phyloP scores from a whole-genome alignment of 2,888 invertebrate species.

The Gryllus longicercus region DNA sequence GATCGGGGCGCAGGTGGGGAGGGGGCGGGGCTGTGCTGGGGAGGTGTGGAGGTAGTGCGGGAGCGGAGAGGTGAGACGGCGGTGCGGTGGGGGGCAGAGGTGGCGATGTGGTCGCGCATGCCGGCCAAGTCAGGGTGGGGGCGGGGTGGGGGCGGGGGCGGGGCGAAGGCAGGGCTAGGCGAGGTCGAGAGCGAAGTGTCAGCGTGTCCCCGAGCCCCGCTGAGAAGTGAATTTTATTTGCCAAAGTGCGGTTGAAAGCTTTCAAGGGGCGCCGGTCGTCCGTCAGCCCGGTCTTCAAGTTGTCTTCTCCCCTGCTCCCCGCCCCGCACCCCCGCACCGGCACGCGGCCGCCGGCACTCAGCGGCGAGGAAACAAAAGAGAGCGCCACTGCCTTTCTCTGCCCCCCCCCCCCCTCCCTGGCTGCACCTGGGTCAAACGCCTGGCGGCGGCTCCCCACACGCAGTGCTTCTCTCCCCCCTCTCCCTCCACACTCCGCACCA shows the following conservation, averaged over 20 bases:
- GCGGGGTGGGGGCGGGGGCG: background rate
- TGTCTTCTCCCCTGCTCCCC: background rate
- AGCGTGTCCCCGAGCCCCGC: background rate
- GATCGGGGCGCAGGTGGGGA: background rate
- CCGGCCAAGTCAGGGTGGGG: background rate
- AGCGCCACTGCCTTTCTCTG: background rate
- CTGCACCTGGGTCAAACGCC: no score
- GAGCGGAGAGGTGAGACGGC: background rate
- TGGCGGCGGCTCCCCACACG: no score
- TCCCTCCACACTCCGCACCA: no score
- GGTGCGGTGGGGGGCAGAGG: background rate
- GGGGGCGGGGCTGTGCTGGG: background rate
- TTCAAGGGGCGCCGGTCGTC: background rate
- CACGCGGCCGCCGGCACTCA: background rate
- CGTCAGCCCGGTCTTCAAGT: constrained; percentile 6
- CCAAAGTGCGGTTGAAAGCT: background rate
- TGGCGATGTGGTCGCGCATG: background rate
- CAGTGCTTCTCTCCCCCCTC: no score
- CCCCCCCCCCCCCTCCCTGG: no score
- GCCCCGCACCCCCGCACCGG: background rate
- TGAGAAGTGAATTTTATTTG: constrained; percentile 17
- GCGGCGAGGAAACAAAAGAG: background rate
- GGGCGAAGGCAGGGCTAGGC: background rate
- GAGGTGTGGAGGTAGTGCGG: background rate
- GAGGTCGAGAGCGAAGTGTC: constrained; percentile 10